Conservation (phyloP, 2,797 vertebrate species). For the Pangasius krempfi region DNA sequence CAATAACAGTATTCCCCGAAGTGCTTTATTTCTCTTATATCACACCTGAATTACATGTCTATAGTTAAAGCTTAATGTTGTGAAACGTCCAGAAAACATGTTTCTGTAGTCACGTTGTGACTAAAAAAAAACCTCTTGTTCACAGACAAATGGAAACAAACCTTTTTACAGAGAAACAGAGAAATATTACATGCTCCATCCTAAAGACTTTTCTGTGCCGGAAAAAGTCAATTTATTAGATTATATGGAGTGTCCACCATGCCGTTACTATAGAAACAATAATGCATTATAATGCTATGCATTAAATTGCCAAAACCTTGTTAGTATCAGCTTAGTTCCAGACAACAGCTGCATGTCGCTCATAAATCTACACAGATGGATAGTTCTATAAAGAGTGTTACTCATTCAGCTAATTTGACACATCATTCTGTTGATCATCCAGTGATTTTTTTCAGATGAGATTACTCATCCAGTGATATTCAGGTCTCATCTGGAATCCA, state of each 20-base stretch:
- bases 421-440: background rate
- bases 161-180: no score
- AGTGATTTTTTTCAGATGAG: background rate
- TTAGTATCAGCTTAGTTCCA: background rate
- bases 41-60: background rate
- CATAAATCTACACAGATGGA: background rate
- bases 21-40: background rate
- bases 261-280: background rate
- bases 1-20: background rate
- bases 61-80: background rate
- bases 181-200: no score
- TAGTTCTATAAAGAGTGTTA: background rate
- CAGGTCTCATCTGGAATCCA: background rate
- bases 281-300: background rate
- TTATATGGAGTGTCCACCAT: background rate
- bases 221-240: no score
- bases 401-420: background rate
- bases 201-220: no score
- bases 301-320: background rate
- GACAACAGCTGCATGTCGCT: background rate
- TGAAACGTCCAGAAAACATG: background rate
- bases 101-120: background rate
- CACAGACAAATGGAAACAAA: background rate
- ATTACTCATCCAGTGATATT: slow-evolving; percentile 8
- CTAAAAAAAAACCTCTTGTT: background rate